These are phyloP conservation scores for Drosophila sproati DNA, from an alignment of 1,140 invertebrate genomes.

Conservation along the genomic window DNA sequence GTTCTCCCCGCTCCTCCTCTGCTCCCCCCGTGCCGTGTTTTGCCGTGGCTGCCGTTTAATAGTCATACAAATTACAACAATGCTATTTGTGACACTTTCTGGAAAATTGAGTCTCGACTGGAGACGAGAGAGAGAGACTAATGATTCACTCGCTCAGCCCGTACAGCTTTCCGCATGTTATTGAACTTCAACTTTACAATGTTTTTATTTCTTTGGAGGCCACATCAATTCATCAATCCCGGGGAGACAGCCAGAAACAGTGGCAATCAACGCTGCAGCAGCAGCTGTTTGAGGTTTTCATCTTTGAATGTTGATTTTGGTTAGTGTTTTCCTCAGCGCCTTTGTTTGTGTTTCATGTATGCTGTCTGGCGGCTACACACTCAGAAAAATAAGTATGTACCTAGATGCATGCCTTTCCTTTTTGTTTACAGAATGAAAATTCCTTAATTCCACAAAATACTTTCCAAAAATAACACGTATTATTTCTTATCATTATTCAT, in stretches of 20 bases:
- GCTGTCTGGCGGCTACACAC: background rate
- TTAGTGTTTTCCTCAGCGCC: background rate
- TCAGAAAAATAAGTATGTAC: background rate
- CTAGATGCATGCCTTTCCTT: too few species aligned
- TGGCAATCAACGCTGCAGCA: slow-evolving; percentile 9
- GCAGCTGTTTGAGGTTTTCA: slow-evolving; percentile 9
- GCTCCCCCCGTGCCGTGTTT: background rate
- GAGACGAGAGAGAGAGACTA: background rate
- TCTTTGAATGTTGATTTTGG: slow-evolving; percentile 14
- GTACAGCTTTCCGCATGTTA: slow-evolving; percentile 20
- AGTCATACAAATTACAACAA: slow-evolving; percentile 1
- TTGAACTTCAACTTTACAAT: slow-evolving; percentile 33
- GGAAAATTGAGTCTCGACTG: background rate
- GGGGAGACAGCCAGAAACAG: background rate
- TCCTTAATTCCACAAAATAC: too few species aligned
- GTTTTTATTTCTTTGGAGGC: slow-evolving; percentile 6
- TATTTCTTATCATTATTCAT: too few species aligned
- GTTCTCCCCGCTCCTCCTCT: slow-evolving; percentile 1
- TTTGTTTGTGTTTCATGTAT: slow-evolving; percentile 11
- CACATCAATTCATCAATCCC: slow-evolving; percentile 5
- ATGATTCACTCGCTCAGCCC: slow-evolving; percentile 12
- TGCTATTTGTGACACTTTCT: slow-evolving; percentile 16
- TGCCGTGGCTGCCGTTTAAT: background rate
- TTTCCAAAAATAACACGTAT: too few species aligned
- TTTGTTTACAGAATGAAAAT: too few species aligned